Evolutionary conservation across 2,888 invertebrate genomes (phyloP).

Genomic region (Augiades crinisus): DNA sequence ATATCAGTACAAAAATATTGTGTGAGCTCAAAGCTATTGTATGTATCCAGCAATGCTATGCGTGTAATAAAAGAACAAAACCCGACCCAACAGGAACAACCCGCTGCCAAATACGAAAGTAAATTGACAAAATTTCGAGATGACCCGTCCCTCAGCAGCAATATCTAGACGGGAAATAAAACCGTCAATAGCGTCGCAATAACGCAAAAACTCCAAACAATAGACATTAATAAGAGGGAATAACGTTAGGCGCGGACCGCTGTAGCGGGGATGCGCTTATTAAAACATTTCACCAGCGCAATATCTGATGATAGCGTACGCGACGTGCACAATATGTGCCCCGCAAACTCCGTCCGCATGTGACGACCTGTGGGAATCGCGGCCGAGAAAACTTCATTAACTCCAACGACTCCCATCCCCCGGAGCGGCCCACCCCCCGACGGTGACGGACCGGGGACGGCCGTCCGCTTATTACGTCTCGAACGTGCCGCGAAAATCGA

Average conservation of each 20-base stretch:
- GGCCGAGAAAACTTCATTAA: slow-evolving; percentile 81
- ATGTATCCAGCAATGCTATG: background rate
- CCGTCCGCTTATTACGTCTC: slow-evolving; percentile 76
- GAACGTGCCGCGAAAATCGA: slow-evolving; percentile 80
- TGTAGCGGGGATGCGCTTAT: slow-evolving; percentile 72
- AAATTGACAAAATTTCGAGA: slow-evolving; percentile 25
- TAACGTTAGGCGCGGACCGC: slow-evolving; percentile 52
- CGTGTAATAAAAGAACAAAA: slow-evolving; percentile 16
- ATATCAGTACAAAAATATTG: background rate
- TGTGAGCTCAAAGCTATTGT: background rate
- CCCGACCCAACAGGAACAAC: background rate
- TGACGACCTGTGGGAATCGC: slow-evolving; percentile 82
- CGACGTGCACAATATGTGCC: slow-evolving; percentile 77
- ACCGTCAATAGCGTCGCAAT: slow-evolving; percentile 61
- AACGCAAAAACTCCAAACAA: slow-evolving; percentile 76
- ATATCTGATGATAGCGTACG: slow-evolving; percentile 66
- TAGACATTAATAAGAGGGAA: slow-evolving; percentile 76
- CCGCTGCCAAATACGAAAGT: slow-evolving; percentile 18
- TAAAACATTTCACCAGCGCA: slow-evolving; percentile 78
- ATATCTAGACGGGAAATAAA: slow-evolving; percentile 31
- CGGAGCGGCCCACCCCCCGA: slow-evolving; percentile 32
- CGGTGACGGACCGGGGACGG: slow-evolving; percentile 64
- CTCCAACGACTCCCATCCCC: slow-evolving; percentile 62
- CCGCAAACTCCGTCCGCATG: slow-evolving; percentile 73
- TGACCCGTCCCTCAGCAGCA: slow-evolving; percentile 22